A percentile compares a stretch with the other conserved stretches of the same genome.
Evolutionary conservation across 2,888 invertebrate genomes (phyloP).

Genomic region (Polia nebulosa): DNA sequence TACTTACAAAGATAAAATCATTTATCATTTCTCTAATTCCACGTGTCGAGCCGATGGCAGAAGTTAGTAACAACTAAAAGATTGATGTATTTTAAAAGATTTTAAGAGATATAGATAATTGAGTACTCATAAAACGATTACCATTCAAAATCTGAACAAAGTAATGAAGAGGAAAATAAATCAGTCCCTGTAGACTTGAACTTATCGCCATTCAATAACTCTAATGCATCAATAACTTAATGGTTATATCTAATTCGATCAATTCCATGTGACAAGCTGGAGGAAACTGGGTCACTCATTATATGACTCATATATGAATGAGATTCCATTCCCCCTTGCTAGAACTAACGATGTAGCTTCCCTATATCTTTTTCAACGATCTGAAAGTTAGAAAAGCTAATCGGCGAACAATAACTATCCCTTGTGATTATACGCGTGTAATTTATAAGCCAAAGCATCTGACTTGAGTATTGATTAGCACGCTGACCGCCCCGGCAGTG

Average conservation of each 20-base stretch:
- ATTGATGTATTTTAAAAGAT: background rate
- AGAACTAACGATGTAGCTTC: background rate
- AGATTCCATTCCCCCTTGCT: slow-evolving; percentile 15
- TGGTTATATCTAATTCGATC: background rate
- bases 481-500: slow-evolving; percentile 68
- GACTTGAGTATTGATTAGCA: slow-evolving; percentile 69
- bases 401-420: slow-evolving; percentile 8
- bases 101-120: too few species aligned
- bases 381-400: slow-evolving; percentile 17
- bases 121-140: too few species aligned
- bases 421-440: slow-evolving; percentile 23
- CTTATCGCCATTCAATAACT: background rate
- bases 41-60: too few species aligned
- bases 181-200: background rate
- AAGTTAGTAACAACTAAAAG: background rate
- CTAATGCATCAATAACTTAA: background rate
- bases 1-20: too few species aligned
- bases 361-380: background rate
- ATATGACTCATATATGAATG: slow-evolving; percentile 1
- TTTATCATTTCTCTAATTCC: too few species aligned
- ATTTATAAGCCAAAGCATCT: slow-evolving; percentile 49
- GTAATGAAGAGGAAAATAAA: background rate
- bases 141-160: background rate
- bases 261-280: background rate
- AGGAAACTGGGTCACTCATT: slow-evolving; percentile 25